These are phyloP conservation scores for Gulo gulo DNA, from an alignment of 2,113 vertebrate species.

Conservation along the genomic window DNA sequence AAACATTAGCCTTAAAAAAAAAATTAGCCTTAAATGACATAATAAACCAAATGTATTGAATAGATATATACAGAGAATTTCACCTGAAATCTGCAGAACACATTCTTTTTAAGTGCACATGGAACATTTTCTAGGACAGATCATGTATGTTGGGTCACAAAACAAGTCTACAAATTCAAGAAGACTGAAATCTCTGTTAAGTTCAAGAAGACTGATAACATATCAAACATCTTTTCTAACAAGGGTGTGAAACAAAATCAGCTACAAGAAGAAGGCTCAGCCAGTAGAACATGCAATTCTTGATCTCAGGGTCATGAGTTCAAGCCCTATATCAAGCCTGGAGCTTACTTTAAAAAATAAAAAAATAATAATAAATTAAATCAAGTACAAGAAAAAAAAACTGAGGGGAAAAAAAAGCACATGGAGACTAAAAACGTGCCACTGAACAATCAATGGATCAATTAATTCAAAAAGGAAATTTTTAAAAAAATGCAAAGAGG, in stretches of 20 bases:
- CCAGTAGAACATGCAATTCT: neutral
- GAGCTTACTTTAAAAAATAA: neutral
- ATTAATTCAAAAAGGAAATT: neutral
- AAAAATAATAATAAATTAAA: neutral
- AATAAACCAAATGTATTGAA: neutral
- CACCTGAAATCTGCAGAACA: neutral
- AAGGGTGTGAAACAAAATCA: neutral
- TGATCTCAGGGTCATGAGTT: neutral
- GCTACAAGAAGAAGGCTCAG: neutral
- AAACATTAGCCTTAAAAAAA: neutral
- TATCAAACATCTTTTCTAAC: neutral
- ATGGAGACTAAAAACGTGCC: neutral
- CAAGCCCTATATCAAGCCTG: neutral
- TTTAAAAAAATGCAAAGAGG: neutral
- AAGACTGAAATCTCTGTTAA: neutral
- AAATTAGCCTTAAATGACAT: neutral
- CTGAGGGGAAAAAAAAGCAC: neutral
- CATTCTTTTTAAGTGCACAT: neutral
- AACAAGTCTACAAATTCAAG: neutral
- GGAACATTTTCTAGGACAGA: neutral
- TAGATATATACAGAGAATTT: neutral
- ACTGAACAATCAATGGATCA: neutral
- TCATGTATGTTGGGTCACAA: neutral
- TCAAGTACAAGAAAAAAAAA: neutral
- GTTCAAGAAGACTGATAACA: neutral